phyloP scores from a whole-genome alignment of 2,888 invertebrate species.

The Microctonus hyperodae region DNA sequence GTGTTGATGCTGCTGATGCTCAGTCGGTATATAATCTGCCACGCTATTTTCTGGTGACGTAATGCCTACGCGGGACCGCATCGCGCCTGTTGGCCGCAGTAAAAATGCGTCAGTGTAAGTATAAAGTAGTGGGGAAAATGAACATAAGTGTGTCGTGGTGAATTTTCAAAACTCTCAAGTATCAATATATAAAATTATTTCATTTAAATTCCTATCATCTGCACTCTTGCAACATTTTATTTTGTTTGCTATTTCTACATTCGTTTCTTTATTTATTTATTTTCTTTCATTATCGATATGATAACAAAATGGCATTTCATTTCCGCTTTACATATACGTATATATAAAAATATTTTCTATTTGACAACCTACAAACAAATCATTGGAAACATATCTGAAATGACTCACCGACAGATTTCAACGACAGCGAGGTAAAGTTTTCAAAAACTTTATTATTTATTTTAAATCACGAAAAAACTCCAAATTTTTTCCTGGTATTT shows the following conservation, averaged over 20 bases:
- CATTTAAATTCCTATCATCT: not conserved
- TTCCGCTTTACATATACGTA: not conserved
- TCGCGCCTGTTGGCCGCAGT: slow-evolving; percentile 34
- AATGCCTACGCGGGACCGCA: slow-evolving; percentile 36
- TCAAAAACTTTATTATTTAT: not conserved
- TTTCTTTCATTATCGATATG: not conserved
- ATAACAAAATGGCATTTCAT: not conserved
- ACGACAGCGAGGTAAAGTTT: not conserved
- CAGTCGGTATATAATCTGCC: slow-evolving; percentile 27
- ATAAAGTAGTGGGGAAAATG: slow-evolving; percentile 28
- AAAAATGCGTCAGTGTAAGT: slow-evolving; percentile 28
- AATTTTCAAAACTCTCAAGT: not conserved
- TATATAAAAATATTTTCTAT: not conserved
- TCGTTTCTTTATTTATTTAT: not conserved
- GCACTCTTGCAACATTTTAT: too few species aligned
- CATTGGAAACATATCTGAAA: slow-evolving; percentile 2
- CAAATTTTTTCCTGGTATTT: not conserved
- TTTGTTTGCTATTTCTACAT: not conserved
- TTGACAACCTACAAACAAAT: not conserved
- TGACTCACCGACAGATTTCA: slow-evolving; percentile 8
- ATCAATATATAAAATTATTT: not conserved
- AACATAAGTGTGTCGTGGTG: not conserved
- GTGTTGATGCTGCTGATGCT: not conserved
- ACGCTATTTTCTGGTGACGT: slow-evolving; percentile 42
- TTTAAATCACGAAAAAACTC: not conserved